Evolutionary conservation across 30 jellyfish, hydroid and myxozoan species (phyloP).

Genomic region (Pelagia noctiluca): DNA sequence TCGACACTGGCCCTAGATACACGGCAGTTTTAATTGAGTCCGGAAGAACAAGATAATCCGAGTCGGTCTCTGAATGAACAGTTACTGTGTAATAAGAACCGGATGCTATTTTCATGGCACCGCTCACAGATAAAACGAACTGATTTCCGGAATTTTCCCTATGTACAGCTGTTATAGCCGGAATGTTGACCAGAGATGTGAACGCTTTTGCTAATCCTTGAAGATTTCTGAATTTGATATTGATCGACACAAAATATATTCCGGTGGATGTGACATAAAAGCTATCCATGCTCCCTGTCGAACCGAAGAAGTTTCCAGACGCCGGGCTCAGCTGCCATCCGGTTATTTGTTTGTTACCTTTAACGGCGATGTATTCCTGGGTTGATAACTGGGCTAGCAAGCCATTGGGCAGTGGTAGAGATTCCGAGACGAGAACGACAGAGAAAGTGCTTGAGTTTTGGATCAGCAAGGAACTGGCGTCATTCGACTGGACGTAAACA

Average conservation of each 20-base stretch:
- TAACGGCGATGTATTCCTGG: constrained; percentile 23
- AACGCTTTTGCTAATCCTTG: constrained; percentile 68
- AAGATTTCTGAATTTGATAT: constrained; percentile 54
- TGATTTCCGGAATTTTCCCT: constrained; percentile 6
- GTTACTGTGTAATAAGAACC: constrained; percentile 79
- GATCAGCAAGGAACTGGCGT: constrained; percentile 4
- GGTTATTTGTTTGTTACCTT: constrained; percentile 75
- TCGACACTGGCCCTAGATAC: constrained; percentile 59
- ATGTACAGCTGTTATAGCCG: constrained; percentile 57
- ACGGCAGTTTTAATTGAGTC: constrained; percentile 75
- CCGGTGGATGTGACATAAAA: constrained; percentile 60
- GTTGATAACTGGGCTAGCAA: constrained; percentile 43
- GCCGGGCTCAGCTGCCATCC: constrained; percentile 71
- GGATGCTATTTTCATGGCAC: constrained; percentile 69
- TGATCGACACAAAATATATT: constrained; percentile 71
- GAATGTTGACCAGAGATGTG: constrained; percentile 74
- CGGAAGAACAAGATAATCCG: constrained; percentile 40
- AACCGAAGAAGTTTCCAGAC: constrained; percentile 70
- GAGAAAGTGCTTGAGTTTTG: constrained; percentile 54
- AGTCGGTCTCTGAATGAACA: constrained; percentile 73
- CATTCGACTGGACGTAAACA: constrained; percentile 62
- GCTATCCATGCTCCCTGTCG: constrained; percentile 55
- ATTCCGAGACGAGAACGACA: constrained; percentile 39
- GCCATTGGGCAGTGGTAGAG: constrained; percentile 81
- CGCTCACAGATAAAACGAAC: constrained; percentile 74